These are phyloP conservation scores for Trinorchestia longiramus DNA, from an alignment of 1,140 invertebrate genomes.

Conservation along the genomic window DNA sequence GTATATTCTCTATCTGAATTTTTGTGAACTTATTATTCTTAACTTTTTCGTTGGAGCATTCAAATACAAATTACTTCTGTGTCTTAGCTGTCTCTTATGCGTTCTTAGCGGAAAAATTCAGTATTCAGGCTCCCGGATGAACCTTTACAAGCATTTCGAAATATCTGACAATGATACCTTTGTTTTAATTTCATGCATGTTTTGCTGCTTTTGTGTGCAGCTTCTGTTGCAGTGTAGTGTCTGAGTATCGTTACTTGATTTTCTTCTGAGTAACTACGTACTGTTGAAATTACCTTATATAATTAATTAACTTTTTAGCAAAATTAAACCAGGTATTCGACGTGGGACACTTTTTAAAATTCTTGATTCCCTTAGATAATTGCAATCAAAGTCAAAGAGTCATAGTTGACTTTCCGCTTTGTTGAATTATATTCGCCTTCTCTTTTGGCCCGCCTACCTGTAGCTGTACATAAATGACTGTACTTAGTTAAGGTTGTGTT, in stretches of 20 bases:
- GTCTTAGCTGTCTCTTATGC: not conserved
- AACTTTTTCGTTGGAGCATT: not conserved
- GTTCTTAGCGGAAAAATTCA: not conserved
- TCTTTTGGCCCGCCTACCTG: not conserved
- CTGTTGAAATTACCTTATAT: not conserved
- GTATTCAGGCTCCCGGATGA: not conserved
- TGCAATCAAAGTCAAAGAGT: not conserved
- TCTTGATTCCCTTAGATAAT: not conserved
- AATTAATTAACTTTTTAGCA: not conserved
- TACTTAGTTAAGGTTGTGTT: not conserved
- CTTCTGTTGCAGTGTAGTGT: not conserved
- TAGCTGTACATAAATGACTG: not conserved
- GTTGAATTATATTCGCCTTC: not conserved
- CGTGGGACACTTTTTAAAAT: not conserved
- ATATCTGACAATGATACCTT: not conserved
- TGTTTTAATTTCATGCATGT: not conserved
- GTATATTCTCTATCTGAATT: not conserved
- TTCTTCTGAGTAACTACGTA: not conserved
- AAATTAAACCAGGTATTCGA: not conserved
- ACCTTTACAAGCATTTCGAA: not conserved
- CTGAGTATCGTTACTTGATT: not conserved
- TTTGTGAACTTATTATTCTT: not conserved
- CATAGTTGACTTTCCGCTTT: not conserved
- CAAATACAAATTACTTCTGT: not conserved
- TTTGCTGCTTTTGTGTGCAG: not conserved